phyloP scores from a whole-genome alignment of 2,797 vertebrate genomes.

The Hybognathus amarus region DNA sequence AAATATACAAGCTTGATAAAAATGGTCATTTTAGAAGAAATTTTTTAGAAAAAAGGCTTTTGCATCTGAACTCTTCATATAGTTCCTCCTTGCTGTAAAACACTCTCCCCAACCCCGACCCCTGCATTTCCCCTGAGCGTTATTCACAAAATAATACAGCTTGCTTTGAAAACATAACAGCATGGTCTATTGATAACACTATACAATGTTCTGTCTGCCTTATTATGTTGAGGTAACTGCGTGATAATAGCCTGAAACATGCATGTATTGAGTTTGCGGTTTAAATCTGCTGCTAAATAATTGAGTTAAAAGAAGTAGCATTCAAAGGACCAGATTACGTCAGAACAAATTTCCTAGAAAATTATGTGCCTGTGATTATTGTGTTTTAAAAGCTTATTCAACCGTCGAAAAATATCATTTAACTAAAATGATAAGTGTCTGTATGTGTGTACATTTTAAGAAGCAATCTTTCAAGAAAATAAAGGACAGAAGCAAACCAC shows the following conservation, averaged over 20 bases:
- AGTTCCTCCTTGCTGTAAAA: neutral
- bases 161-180: neutral
- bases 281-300: constrained; percentile 24
- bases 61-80: no score
- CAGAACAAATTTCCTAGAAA: constrained; percentile 29
- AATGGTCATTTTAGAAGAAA: no score
- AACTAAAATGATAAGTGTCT: neutral
- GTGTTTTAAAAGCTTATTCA: constrained; percentile 33
- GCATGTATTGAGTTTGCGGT: neutral
- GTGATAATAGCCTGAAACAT: constrained; percentile 18
- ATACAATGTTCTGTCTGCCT: constrained; percentile 11
- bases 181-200: constrained; percentile 5
- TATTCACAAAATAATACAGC: neutral
- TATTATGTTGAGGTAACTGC: constrained; percentile 4
- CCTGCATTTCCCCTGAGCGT: neutral
- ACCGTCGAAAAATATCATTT: neutral
- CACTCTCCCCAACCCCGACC: no score
- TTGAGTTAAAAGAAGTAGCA: neutral
- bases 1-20: no score
- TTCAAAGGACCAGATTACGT: constrained; percentile 35
- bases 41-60: no score
- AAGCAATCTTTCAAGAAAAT: constrained; percentile 21
- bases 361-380: constrained; percentile 31
- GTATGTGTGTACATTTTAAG: constrained; percentile 32
- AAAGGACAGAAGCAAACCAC: neutral